Conservation (phyloP, 1,140 invertebrate genomes). For the Rhyzopertha dominica region DNA sequence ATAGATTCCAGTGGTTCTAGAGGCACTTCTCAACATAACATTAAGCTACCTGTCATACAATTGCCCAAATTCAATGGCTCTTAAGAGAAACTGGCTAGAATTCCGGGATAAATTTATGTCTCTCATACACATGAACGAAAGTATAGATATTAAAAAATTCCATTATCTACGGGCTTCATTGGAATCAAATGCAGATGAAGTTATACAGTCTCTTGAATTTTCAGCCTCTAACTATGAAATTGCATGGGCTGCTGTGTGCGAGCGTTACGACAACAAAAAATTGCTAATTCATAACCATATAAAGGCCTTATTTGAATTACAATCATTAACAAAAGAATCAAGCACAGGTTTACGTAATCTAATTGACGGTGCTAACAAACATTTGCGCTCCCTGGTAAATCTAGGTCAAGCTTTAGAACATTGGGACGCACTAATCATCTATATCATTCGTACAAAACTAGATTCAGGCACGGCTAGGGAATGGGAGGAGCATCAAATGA, state of each 20-base stretch:
- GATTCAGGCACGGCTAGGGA: too few species aligned
- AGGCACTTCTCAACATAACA: too few species aligned
- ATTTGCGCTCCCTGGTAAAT: too few species aligned
- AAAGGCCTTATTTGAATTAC: slow-evolving; percentile 30
- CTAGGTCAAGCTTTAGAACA: too few species aligned
- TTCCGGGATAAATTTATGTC: slow-evolving; percentile 32
- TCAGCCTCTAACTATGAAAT: slow-evolving; percentile 35
- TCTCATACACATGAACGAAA: slow-evolving; percentile 27
- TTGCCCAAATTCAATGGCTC: slow-evolving; percentile 26
- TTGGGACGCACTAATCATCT: too few species aligned
- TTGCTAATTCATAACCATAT: slow-evolving; percentile 36
- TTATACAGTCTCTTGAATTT: slow-evolving; percentile 32
- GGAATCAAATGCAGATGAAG: slow-evolving; percentile 26
- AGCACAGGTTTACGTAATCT: too few species aligned
- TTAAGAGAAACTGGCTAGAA: slow-evolving; percentile 29
- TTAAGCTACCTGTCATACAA: slow-evolving; percentile 6
- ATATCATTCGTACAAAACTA: too few species aligned
- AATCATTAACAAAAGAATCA: slow-evolving; percentile 27
- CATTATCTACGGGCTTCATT: slow-evolving; percentile 34
- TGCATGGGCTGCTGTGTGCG: slow-evolving; percentile 34
- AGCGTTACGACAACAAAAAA: slow-evolving; percentile 38
- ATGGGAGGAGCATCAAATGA: too few species aligned
- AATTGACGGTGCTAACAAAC: too few species aligned
- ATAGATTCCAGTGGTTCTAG: too few species aligned
- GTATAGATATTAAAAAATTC: slow-evolving; percentile 32